Percentiles rank a stretch among this genome's conserved stretches.
These are phyloP conservation scores for Scaptomyza parva DNA, from an alignment of 2,888 invertebrate species.

Conservation along the genomic window DNA sequence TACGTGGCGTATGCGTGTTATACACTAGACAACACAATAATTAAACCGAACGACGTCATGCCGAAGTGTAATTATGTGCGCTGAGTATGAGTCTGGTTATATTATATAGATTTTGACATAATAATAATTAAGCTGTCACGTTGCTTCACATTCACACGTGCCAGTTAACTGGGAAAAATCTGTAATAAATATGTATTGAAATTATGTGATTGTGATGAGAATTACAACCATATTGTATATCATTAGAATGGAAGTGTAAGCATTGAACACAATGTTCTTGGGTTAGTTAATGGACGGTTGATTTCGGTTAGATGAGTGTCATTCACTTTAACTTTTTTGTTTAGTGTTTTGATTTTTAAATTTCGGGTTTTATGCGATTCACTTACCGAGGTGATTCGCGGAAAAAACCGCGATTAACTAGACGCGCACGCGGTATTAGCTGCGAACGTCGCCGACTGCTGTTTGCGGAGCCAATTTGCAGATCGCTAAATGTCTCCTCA, in stretches of 20 bases:
- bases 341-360: constrained; percentile 23
- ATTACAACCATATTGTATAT: background rate
- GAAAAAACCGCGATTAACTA: constrained; percentile 91
- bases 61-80: constrained; percentile 26
- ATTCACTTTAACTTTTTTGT: constrained; percentile 12
- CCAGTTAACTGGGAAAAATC: constrained; percentile 47
- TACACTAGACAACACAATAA: constrained; percentile 54
- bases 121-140: constrained; percentile 19
- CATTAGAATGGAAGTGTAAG: background rate
- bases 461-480: constrained; percentile 88
- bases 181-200: constrained; percentile 2
- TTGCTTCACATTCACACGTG: constrained; percentile 39
- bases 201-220: constrained; percentile 2
- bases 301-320: too few species aligned
- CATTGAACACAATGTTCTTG: background rate
- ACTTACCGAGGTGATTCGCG: constrained; percentile 86
- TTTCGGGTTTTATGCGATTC: constrained; percentile 20
- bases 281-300: background rate
- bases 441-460: constrained; percentile 89
- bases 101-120: constrained; percentile 34
- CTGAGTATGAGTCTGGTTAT: constrained; percentile 4
- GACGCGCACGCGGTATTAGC: constrained; percentile 91
- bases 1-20: constrained; percentile 69
- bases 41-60: constrained; percentile 16
- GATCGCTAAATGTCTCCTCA: constrained; percentile 90